These are phyloP conservation scores for Pseudanteris insignis DNA, from an alignment of 2,888 invertebrate genomes.

Conservation along the genomic window DNA sequence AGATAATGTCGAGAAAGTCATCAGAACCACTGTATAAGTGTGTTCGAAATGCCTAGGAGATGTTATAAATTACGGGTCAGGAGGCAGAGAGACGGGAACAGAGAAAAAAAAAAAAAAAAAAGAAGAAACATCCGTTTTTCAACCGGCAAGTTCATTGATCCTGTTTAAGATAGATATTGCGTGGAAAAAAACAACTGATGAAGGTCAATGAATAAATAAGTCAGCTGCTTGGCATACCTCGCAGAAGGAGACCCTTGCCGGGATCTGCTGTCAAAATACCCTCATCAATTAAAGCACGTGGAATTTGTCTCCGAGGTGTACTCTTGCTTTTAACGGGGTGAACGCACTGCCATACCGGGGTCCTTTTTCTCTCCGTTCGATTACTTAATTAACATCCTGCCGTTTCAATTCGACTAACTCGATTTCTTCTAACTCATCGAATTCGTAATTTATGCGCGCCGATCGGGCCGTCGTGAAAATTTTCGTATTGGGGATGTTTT, in stretches of 20 bases:
- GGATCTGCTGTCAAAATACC: slow-evolving; percentile 23
- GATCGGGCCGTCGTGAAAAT: slow-evolving; percentile 1
- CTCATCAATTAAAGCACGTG: slow-evolving; percentile 48
- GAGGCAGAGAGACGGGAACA: no score
- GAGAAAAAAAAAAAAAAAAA: slow-evolving; percentile 6
- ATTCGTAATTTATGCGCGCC: slow-evolving; percentile 11
- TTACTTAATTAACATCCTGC: slow-evolving; percentile 11
- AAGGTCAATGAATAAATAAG: slow-evolving; percentile 50
- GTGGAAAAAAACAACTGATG: slow-evolving; percentile 32
- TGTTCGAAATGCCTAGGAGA: no score
- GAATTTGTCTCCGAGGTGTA: slow-evolving; percentile 37
- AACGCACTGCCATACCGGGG: slow-evolving; percentile 11
- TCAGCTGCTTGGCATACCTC: slow-evolving; percentile 29
- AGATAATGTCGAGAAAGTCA: no score
- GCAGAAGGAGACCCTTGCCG: slow-evolving; percentile 18
- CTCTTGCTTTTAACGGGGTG: slow-evolving; percentile 29
- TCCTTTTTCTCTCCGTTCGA: slow-evolving; percentile 2
- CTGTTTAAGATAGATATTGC: slow-evolving; percentile 27
- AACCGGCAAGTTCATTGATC: slow-evolving; percentile 22
- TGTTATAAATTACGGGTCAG: no score
- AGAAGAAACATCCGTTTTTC: slow-evolving; percentile 16
- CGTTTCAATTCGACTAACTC: slow-evolving; percentile 2
- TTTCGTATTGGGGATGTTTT: no score
- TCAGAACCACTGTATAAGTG: no score
- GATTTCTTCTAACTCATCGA: slow-evolving; percentile 23